Conservation (phyloP, 1,140 invertebrate species). For the Yoshiicerus persimilis region DNA sequence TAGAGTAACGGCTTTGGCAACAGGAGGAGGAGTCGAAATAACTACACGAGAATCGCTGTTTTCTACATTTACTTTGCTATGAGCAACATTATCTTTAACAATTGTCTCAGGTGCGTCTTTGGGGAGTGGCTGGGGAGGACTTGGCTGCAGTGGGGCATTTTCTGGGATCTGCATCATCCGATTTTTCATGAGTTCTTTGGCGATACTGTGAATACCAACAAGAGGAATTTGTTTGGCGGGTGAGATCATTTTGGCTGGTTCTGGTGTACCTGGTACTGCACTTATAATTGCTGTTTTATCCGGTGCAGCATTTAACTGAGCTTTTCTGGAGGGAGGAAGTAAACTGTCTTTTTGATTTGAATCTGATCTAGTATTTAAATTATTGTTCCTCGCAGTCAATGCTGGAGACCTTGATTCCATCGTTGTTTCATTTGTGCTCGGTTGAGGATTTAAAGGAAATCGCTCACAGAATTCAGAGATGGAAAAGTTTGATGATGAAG, state of each 20-base stretch:
- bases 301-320: background rate
- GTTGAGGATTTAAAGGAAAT: slow-evolving; percentile 35
- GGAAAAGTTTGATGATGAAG: slow-evolving; percentile 48
- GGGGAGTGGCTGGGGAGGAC: background rate
- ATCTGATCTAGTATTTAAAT: background rate
- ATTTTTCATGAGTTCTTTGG: background rate
- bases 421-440: background rate
- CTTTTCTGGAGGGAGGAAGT: background rate
- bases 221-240: background rate
- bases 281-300: background rate
- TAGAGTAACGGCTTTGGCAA: background rate
- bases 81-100: background rate
- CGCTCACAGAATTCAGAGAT: slow-evolving; percentile 49
- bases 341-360: background rate
- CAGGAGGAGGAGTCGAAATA: background rate
- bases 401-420: background rate
- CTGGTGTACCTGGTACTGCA: background rate
- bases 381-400: background rate
- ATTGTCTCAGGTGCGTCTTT: background rate
- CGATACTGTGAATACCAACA: background rate
- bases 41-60: background rate
- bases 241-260: background rate
- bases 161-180: background rate
- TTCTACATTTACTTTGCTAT: too few species aligned
- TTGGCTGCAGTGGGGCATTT: background rate